Conservation (phyloP, 2,888 invertebrate species). For the Protodeltote pygarga region DNA sequence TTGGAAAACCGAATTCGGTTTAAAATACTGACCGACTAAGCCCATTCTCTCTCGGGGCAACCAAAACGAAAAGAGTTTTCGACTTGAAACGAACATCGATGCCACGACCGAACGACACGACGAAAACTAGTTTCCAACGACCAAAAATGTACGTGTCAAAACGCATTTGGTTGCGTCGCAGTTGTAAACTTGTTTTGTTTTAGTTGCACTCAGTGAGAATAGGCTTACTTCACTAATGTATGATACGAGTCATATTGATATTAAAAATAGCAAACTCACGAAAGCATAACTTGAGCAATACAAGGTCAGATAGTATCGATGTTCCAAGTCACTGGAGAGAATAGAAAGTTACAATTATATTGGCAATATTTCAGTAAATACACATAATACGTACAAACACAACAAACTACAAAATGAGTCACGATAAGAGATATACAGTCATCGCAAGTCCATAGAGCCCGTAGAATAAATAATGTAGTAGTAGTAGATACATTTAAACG, state of each 20-base stretch:
- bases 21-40: slow-evolving; percentile 45
- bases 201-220: no score
- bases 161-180: no score
- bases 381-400: slow-evolving; percentile 85
- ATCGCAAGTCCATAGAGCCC: slow-evolving; percentile 84
- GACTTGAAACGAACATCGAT: no score
- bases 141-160: no score
- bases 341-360: slow-evolving; percentile 73
- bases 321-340: slow-evolving; percentile 80
- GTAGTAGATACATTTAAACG: no score
- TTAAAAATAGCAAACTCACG: slow-evolving; percentile 40
- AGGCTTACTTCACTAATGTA: no score
- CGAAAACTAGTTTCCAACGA: no score
- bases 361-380: slow-evolving; percentile 79
- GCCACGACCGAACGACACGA: no score
- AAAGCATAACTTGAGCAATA: slow-evolving; percentile 56
- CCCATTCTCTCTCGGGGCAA: no score
- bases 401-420: slow-evolving; percentile 84
- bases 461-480: slow-evolving; percentile 4
- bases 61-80: no score
- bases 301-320: slow-evolving; percentile 71
- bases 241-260: slow-evolving; percentile 39
- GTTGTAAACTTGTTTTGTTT: no score
- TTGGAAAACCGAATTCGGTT: slow-evolving; percentile 73
- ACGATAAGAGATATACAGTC: slow-evolving; percentile 82